phyloP scores from a whole-genome alignment of 30 jellyfish, hydroid and myxozoan genomes.

The Pseudorhiza aurosa region DNA sequence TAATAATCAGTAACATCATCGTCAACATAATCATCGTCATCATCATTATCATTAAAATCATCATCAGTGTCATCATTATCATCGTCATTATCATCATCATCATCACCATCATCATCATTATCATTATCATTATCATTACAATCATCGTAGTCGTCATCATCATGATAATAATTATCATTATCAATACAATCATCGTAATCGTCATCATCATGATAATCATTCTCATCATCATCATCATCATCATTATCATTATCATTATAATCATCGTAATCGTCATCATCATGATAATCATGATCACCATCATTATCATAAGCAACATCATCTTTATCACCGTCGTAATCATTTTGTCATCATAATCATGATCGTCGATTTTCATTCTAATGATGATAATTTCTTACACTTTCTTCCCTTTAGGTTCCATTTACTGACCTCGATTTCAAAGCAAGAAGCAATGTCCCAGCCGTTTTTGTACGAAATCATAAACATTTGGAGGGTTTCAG shows the following conservation, averaged over 20 bases:
- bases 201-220: constrained; percentile 8
- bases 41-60: constrained; percentile 6
- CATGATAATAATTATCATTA: constrained; percentile 9
- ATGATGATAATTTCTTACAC: background rate
- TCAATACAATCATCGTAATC: background rate
- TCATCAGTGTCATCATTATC: background rate
- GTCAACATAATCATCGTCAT: constrained; percentile 2
- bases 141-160: background rate
- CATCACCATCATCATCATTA: constrained; percentile 17
- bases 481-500: constrained; percentile 30
- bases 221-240: constrained; percentile 12
- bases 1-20: background rate
- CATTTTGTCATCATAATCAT: background rate
- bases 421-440: constrained; percentile 68
- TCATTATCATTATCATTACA: background rate
- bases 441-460: constrained; percentile 51
- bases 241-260: constrained; percentile 2
- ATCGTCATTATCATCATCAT: constrained; percentile 13
- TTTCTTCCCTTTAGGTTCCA: constrained; percentile 58
- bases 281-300: constrained; percentile 24
- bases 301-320: constrained; percentile 11
- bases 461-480: constrained; percentile 46
- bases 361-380: background rate
- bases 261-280: constrained; percentile 14
- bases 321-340: background rate